Conservation (phyloP, 2,113 vertebrate genomes). For the Micronisus gabar region DNA sequence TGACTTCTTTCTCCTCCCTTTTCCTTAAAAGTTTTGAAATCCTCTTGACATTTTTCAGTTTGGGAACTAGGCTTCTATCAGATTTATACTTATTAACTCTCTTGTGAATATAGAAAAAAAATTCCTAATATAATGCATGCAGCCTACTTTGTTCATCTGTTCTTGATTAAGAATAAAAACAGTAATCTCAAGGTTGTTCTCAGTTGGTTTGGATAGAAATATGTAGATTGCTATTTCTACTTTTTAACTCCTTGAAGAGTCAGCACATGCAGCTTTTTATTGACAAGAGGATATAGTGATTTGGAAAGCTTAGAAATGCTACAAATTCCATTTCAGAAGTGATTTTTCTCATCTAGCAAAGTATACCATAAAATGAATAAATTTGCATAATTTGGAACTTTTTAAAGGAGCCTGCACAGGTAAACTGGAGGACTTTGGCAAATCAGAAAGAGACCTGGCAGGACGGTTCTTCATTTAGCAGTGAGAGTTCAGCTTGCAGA, state of each 20-base stretch:
- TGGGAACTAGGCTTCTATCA: neutral
- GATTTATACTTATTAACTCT: neutral
- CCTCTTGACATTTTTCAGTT: neutral
- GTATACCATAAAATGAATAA: neutral
- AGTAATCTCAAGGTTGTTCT: neutral
- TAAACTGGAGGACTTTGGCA: neutral
- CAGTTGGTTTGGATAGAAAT: neutral
- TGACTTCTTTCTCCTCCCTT: neutral
- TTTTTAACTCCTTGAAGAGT: conserved; percentile 8
- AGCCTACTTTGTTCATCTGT: neutral
- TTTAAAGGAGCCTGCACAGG: neutral
- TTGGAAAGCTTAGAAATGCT: neutral
- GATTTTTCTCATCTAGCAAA: neutral
- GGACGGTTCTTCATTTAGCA: neutral
- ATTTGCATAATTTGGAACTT: neutral
- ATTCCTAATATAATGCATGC: neutral
- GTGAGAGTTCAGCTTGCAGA: neutral
- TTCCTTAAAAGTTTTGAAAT: neutral
- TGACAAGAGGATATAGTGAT: neutral
- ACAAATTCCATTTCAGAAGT: neutral
- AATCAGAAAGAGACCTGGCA: neutral
- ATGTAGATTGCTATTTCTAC: neutral
- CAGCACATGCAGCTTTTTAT: neutral
- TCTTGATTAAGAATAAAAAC: neutral
- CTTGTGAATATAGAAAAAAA: neutral